Base-by-base conservation (phyloP, 1,140 invertebrate genomes). In the Trialeurodes vaporariorum region DNA sequence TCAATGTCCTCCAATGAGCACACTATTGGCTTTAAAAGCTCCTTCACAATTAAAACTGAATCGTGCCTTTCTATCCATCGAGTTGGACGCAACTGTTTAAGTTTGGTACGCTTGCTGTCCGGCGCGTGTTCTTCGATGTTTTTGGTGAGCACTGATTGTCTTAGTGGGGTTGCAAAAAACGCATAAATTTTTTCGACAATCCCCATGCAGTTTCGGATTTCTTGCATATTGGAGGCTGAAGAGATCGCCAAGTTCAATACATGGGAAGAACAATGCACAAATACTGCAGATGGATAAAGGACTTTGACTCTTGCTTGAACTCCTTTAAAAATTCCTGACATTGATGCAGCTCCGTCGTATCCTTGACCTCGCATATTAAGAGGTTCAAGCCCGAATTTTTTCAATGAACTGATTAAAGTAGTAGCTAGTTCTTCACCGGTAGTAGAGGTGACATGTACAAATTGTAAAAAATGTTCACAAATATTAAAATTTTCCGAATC, bases 191-290 rank as follows among this genome's bases (percentile, higher is more conserved):
- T 61, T 25, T 24, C 25, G 13, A 61, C 27, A 17, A 25, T 61
- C 27, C 61, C 61, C n/a, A n/a, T n/a, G n/a, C n/a, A n/a, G n/a
- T 71, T 69, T 67, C 63, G 49, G 23, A 69, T 49, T 22, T 27
- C 21, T 34, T 63, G 40, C 24, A 70, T 2, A 25, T 63, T 62
- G 40, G 34, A 63, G n/a, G 63, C 26, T 58, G 65, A n/a, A 59
- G 59, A 24, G 2, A 72, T 13, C 22, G 66, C 73, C 61, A 74
- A 70, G 69, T 73, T 78, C 66, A 79, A 72, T 70, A 58, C 72
- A 71, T 73, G 74, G 67, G 71, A 75, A 71, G 71, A 74, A 70
- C 72, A 77, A 71, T 71, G 74, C 61, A 70, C 69, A 69, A 68
- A 76, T 64, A 65, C 27, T 25, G 73, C 73, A 67, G 63, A 68